Conservation (phyloP, 2,888 invertebrate genomes). For the Dugesia japonica region DNA sequence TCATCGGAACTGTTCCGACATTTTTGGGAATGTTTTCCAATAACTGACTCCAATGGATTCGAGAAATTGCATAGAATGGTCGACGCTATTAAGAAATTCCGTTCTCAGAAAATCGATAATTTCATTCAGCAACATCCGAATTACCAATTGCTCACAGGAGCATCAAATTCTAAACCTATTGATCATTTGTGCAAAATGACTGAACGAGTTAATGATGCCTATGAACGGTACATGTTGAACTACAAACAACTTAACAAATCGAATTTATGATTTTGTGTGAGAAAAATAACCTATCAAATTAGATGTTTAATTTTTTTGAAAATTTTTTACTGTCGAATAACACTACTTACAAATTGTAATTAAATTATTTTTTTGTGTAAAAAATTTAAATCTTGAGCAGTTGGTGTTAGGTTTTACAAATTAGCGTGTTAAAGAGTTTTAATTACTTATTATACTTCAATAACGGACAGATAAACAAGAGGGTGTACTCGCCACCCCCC, state of each 20-base stretch:
- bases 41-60: conserved; percentile 60
- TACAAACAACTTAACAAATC: background rate
- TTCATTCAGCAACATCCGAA: background rate
- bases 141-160: background rate
- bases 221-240: background rate
- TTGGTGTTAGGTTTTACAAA: too few relatives aligned
- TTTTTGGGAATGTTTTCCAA: conserved; percentile 81
- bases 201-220: background rate
- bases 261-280: too few relatives aligned
- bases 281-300: too few relatives aligned
- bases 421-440: too few relatives aligned
- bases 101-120: conserved; percentile 50
- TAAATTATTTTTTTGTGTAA: too few relatives aligned
- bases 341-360: too few relatives aligned
- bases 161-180: background rate
- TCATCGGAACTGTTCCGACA: conserved; percentile 73
- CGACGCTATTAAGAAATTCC: conserved; percentile 70
- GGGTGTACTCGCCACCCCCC: too few relatives aligned
- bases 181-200: conserved; percentile 1
- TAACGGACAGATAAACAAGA: too few relatives aligned
- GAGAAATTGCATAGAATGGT: conserved; percentile 68
- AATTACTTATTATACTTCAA: too few relatives aligned
- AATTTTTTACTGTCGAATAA: too few relatives aligned
- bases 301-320: too few relatives aligned
- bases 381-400: too few relatives aligned